phyloP scores from a whole-genome alignment of 2,113 vertebrate genomes.

The Oenanthe melanoleuca region DNA sequence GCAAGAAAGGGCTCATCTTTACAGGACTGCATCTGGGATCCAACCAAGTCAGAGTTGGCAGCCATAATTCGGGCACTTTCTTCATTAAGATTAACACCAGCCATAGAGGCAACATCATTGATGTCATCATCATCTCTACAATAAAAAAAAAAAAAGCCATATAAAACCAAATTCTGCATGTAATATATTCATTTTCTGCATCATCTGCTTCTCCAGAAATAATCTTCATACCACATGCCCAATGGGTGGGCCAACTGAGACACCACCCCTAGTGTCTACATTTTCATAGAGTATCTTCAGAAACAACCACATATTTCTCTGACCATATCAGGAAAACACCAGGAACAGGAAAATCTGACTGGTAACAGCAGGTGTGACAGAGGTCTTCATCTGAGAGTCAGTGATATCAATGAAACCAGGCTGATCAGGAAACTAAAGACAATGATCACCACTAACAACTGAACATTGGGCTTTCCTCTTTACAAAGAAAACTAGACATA shows the following conservation, averaged over 20 bases:
- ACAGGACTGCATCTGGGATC: conserved; percentile 85
- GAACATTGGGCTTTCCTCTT: background rate
- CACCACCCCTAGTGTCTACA: background rate
- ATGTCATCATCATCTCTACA: conserved; percentile 88
- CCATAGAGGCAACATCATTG: conserved; percentile 88
- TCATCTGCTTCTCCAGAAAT: background rate
- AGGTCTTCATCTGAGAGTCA: background rate
- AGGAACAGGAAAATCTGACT: background rate
- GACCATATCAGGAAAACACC: background rate
- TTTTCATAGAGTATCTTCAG: background rate
- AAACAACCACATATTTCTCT: background rate
- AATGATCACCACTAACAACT: background rate
- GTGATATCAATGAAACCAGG: background rate
- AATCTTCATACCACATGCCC: background rate
- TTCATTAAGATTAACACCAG: conserved; percentile 87
- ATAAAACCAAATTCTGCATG: background rate
- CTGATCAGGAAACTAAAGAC: background rate
- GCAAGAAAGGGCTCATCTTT: conserved; percentile 89
- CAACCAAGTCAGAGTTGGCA: conserved; percentile 84
- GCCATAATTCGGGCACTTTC: conserved; percentile 87
- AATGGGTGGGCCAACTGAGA: fast-evolving
- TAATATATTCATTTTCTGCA: background rate
- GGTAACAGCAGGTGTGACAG: background rate
- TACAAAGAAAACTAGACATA: background rate
- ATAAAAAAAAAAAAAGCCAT: background rate